phyloP scores from a whole-genome alignment of 2,888 invertebrate genomes.

The Scrobipalpa costella region DNA sequence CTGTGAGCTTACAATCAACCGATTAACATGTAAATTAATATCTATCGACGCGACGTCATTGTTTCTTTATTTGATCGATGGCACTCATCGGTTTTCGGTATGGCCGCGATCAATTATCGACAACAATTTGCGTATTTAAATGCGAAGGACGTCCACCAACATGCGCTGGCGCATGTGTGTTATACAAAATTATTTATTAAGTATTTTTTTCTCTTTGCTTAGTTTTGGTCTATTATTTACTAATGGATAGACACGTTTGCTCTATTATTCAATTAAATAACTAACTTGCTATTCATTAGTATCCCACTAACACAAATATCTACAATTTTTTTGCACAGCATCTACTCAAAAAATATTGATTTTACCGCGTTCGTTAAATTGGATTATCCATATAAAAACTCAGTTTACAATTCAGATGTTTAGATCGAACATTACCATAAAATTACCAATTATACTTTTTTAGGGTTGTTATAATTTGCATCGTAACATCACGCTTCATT shows the following conservation, averaged over 20 bases:
- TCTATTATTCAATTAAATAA: too few relatives aligned
- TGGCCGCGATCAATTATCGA: constrained; percentile 35
- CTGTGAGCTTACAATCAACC: constrained; percentile 44
- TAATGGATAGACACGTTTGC: too few relatives aligned
- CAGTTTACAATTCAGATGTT: background rate
- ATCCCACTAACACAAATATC: background rate
- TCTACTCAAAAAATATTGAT: too few relatives aligned
- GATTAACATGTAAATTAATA: constrained; percentile 62
- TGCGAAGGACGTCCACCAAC: constrained; percentile 36
- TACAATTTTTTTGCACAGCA: background rate
- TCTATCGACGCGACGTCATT: constrained; percentile 46
- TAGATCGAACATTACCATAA: background rate
- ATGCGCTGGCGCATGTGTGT: background rate
- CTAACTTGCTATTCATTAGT: too few relatives aligned
- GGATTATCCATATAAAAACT: background rate
- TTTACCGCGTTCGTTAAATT: background rate
- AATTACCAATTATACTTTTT: background rate
- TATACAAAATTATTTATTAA: background rate
- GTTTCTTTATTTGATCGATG: constrained; percentile 46
- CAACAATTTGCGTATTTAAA: constrained; percentile 31
- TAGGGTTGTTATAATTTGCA: too few relatives aligned
- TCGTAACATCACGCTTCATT: background rate
- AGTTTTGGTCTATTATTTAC: too few relatives aligned
- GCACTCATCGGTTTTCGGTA: constrained; percentile 37
- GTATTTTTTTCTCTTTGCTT: background rate